Conservation (phyloP, 1,140 invertebrate genomes). For the Mamestra configurata region DNA sequence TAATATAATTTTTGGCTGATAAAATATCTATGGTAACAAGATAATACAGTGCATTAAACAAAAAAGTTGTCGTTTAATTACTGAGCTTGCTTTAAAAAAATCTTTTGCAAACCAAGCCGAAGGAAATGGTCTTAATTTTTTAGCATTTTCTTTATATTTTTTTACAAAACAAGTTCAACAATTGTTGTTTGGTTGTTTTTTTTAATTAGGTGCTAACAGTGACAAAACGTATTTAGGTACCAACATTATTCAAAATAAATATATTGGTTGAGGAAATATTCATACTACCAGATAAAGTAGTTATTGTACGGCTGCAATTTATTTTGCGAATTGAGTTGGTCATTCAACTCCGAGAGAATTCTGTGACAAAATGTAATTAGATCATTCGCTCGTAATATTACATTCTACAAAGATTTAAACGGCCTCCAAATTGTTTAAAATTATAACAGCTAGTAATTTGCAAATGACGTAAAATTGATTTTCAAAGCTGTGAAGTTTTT, state of each 20-base stretch:
- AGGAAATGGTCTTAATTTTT: too few species aligned
- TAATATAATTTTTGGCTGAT: too few species aligned
- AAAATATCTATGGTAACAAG: too few species aligned
- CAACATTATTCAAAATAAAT: background rate
- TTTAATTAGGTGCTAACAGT: too few species aligned
- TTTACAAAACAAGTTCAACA: too few species aligned
- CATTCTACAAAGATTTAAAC: slow-evolving; percentile 25
- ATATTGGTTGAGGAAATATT: background rate
- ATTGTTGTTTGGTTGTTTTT: too few species aligned
- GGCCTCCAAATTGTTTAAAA: slow-evolving; percentile 44
- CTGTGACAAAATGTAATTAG: slow-evolving; percentile 43
- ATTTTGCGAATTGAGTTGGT: slow-evolving; percentile 37
- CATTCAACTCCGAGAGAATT: slow-evolving; percentile 41
- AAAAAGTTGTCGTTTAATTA: too few species aligned
- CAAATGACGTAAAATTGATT: slow-evolving; percentile 10
- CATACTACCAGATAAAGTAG: background rate
- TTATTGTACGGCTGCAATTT: slow-evolving; percentile 3
- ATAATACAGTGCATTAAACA: too few species aligned
- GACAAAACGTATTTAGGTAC: too few species aligned
- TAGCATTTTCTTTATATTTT: too few species aligned
- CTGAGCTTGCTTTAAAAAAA: too few species aligned
- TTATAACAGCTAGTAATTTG: background rate
- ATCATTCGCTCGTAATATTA: slow-evolving; percentile 41
- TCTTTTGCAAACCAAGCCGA: too few species aligned
- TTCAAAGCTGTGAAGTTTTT: slow-evolving; percentile 3